Conservation (phyloP, 37 sponge, comb jelly and placozoan species). For the Oscarella lobularis region DNA sequence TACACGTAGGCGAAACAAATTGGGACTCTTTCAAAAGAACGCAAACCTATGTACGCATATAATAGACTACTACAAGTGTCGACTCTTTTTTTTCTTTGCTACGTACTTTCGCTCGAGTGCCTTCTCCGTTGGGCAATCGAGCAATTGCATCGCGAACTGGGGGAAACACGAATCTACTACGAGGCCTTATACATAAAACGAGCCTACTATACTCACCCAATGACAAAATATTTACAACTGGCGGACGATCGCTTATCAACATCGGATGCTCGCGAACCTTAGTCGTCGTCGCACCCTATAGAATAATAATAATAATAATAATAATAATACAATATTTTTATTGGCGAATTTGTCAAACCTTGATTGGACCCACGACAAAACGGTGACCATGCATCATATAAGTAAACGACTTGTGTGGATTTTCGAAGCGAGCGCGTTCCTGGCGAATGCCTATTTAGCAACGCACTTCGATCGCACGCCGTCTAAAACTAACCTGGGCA, state of each 20-base stretch:
- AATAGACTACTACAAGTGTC: not conserved
- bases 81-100: not conserved
- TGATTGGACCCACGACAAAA: conserved; percentile 69
- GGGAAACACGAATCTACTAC: not conserved
- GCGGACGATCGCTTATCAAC: conserved; percentile 57
- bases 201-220: conserved; percentile 34
- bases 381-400: conserved; percentile 52
- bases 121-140: conserved; percentile 76
- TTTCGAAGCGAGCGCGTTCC: conserved; percentile 51
- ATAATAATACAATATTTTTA: not conserved
- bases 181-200: not conserved
- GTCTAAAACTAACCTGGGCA: not conserved
- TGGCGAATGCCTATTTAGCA: too few species aligned
- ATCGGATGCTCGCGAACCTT: conserved; percentile 73
- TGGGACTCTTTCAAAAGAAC: conserved; percentile 9
- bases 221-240: conserved; percentile 81
- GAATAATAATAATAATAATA: not conserved
- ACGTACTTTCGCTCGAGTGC: conserved; percentile 78
- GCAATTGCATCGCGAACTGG: conserved; percentile 80
- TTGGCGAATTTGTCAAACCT: conserved; percentile 20
- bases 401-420: conserved; percentile 63
- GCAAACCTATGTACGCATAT: conserved; percentile 6
- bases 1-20: not conserved
- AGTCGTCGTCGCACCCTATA: conserved; percentile 24
- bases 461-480: too few species aligned